Evolutionary conservation across 1,140 invertebrate species (phyloP), one percentile per base, ranked within the genome.

Genomic region (Medauroidea extradentata): DNA sequence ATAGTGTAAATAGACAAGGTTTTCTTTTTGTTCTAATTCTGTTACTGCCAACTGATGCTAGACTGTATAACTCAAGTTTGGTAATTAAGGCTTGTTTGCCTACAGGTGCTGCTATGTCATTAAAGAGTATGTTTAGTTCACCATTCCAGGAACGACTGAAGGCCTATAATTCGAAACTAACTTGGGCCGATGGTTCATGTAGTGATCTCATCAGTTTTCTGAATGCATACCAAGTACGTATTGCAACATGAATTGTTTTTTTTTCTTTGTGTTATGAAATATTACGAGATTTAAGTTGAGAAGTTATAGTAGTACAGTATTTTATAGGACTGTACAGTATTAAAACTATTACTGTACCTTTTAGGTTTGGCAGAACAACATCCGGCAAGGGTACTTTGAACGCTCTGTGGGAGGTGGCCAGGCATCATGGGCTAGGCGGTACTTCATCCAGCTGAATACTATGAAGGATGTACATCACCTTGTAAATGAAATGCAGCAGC

Each of bases 121-220:
- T 90, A 1, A 93, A 90, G 65, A 90, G 85, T 66, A 78, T 96
- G 41, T 96, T 94, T 71, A 84, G 81, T 38, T 82, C 78, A 57
- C 87, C 87, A 1, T 93, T 89, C 71, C 75, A 84, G 59, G 80
- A 87, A 60, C 77, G 83, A 53, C 67, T 93, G 7, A 79, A 87
- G 46, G 82, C 89, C 0, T 96, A 90, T 73, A 83, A 83, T 67
- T 86, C 84, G 14, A 93, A 92, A 69, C 74, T 94, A 2, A 75
- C 80, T 0, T 97, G 92, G 89, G 82, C 92, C 0, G 82, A 87
- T 70, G 83, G 85, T 1, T 89, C 91, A 0, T 86, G 83, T 38
- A 95, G 92, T 66, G 96, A 98, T 75, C 85, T 87, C 57, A 80
- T 97, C 52, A 87, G 91, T 0, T 85, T 88, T 59, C 76, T 91